A percentile compares a stretch with the other conserved stretches of the same genome.
Conservation (phyloP, 2,113 vertebrate genomes). For the Mandrillus leucophaeus region DNA sequence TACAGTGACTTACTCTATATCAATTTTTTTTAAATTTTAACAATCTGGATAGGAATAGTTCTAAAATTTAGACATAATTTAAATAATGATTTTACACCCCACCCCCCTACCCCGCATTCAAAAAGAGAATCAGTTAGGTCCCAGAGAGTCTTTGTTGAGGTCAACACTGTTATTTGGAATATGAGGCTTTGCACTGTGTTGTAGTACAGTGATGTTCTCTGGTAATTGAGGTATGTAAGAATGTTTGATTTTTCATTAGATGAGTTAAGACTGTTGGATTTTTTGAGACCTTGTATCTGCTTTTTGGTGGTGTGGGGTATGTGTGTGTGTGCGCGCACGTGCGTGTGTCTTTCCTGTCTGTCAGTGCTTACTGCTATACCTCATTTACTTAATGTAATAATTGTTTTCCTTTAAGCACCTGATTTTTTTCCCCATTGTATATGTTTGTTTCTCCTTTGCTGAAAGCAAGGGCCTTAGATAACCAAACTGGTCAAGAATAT, state of each 20-base stretch:
- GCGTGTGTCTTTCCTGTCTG: not conserved
- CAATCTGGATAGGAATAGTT: not conserved
- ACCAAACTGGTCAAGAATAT: not conserved
- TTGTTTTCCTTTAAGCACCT: not conserved
- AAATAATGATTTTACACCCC: not conserved
- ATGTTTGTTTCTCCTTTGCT: not conserved
- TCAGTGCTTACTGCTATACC: not conserved
- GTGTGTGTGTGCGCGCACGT: not conserved
- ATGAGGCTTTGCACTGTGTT: not conserved
- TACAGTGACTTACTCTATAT: not conserved
- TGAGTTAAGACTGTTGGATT: not conserved
- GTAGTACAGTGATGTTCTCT: not conserved
- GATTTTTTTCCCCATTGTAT: not conserved
- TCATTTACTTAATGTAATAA: not conserved
- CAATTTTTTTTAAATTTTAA: conserved; percentile 13
- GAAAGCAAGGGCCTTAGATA: not conserved
- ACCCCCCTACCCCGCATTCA: not conserved
- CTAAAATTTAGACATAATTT: not conserved
- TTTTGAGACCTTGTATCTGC: not conserved
- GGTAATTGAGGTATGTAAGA: not conserved
- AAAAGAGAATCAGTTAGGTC: not conserved
- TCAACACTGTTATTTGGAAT: not conserved
- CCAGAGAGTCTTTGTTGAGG: not conserved
- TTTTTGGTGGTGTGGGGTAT: not conserved
- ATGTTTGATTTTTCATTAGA: not conserved